Evolutionary conservation across 2,888 invertebrate species (phyloP).

Genomic region (Macrosoma leucophasiata): DNA sequence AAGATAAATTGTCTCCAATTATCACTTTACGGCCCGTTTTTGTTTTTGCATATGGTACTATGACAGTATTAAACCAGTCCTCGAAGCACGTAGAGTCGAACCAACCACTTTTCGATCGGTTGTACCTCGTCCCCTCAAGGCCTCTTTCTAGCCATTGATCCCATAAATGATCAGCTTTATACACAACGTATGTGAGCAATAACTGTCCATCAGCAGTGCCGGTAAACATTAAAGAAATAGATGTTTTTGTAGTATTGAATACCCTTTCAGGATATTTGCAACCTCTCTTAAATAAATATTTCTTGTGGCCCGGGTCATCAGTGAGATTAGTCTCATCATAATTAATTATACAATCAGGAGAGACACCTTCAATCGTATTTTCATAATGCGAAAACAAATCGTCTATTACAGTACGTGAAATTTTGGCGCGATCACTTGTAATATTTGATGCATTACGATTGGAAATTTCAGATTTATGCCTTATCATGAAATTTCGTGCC

Average conservation of each 20-base stretch:
- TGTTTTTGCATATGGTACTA: conserved; percentile 11
- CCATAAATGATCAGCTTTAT: conserved; percentile 18
- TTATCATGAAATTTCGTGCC: conserved; percentile 18
- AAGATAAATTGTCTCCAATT: conserved; percentile 41
- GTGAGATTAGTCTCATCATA: conserved; percentile 21
- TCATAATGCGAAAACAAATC: conserved; percentile 8
- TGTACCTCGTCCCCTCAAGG: conserved; percentile 16
- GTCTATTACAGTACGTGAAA: conserved; percentile 9
- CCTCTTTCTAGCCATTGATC: conserved; percentile 17
- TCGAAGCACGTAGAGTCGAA: conserved; percentile 12
- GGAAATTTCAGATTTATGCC: conserved; percentile 16
- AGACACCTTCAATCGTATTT: conserved; percentile 5
- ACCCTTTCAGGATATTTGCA: conserved; percentile 13
- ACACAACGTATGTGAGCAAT: conserved; percentile 11
- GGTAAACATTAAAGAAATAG: conserved; percentile 16
- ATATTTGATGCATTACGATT: conserved; percentile 17
- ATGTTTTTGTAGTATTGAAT: conserved; percentile 12
- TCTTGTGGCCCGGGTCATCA: conserved; percentile 19
- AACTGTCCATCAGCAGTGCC: conserved; percentile 13
- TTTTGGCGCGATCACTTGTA: conserved; percentile 14
- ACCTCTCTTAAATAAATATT: conserved; percentile 19
- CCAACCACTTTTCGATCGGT: conserved; percentile 11
- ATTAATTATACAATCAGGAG: conserved; percentile 16
- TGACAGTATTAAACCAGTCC: conserved; percentile 9
- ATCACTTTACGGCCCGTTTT: conserved; percentile 32